Evolutionary conservation across 64 coral and sea anemone species (phyloP).

Genomic region (Dendronephthya gigantea): DNA sequence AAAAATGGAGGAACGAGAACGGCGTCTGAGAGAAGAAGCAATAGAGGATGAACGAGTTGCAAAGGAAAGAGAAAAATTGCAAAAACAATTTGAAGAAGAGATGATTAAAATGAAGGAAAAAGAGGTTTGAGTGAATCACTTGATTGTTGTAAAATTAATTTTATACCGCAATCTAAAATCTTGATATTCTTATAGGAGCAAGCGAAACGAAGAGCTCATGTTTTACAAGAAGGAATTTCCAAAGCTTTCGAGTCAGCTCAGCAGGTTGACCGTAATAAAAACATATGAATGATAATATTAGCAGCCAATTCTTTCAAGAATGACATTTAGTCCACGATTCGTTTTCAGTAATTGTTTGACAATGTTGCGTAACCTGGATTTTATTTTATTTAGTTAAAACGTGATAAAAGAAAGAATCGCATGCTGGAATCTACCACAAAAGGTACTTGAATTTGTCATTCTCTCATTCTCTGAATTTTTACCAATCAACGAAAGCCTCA

Average conservation of each 20-base stretch:
- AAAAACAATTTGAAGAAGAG: slow-evolving; percentile 19
- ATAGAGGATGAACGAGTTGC: background rate
- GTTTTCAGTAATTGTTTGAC: too few relatives aligned
- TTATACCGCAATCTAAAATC: background rate
- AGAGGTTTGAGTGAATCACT: background rate
- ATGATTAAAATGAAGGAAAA: background rate
- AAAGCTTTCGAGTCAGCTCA: slow-evolving; percentile 13
- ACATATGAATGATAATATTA: too few relatives aligned
- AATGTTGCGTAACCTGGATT: background rate
- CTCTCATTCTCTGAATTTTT: background rate
- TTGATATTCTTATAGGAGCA: background rate
- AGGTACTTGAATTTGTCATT: background rate
- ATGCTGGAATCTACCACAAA: background rate
- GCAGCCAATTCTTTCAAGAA: too few relatives aligned
- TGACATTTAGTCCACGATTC: too few relatives aligned
- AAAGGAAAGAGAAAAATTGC: background rate
- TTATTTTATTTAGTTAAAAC: slow-evolving; percentile 8
- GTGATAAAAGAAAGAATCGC: background rate
- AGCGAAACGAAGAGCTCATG: background rate
- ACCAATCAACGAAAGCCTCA: background rate
- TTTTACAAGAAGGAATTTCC: slow-evolving; percentile 2
- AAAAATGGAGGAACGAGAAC: background rate
- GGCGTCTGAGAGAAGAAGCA: background rate
- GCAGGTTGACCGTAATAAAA: background rate
- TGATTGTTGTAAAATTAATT: background rate